Conservation (phyloP, 2,797 vertebrate genomes). For the Schizopygopsis pylzovi region DNA sequence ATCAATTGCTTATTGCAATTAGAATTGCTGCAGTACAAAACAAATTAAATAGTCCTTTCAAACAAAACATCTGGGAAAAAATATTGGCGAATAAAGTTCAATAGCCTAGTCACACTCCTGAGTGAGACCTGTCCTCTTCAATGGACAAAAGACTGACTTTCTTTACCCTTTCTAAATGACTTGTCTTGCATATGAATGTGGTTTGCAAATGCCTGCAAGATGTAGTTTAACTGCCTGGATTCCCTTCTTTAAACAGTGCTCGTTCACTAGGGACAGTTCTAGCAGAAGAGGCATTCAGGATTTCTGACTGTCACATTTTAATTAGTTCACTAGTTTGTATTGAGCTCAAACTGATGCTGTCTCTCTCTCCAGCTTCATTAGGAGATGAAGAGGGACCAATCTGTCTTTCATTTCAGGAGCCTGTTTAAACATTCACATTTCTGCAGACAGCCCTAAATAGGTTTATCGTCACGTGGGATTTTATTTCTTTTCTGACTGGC, state of each 20-base stretch:
- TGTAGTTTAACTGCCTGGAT: constrained; percentile 33
- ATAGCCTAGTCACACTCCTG: neutral
- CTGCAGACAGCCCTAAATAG: constrained; percentile 32
- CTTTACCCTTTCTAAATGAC: neutral
- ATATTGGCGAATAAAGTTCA: neutral
- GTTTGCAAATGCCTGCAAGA: constrained; percentile 9
- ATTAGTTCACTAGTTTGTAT: constrained; percentile 42
- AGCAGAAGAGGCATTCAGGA: constrained; percentile 26
- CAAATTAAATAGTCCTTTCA: too few relatives aligned
- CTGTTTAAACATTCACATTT: constrained; percentile 40
- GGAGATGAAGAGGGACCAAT: constrained; percentile 38
- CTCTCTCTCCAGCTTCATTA: constrained; percentile 37
- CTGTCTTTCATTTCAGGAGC: constrained; percentile 39
- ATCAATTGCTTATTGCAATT: too few relatives aligned
- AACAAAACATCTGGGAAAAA: too few relatives aligned
- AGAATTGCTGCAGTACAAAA: too few relatives aligned
- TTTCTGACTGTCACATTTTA: constrained; percentile 43
- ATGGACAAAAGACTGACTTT: neutral
- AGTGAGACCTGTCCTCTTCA: neutral
- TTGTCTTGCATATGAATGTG: neutral
- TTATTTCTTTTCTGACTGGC: constrained; percentile 36
- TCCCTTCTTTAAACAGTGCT: constrained; percentile 26
- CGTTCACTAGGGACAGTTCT: constrained; percentile 28
- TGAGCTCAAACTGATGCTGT: constrained; percentile 23
- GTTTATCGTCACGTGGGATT: constrained; percentile 39